Base-by-base conservation (phyloP, 30 jellyfish, hydroid and myxozoan genomes). In the Pseudorhiza aurosa region DNA sequence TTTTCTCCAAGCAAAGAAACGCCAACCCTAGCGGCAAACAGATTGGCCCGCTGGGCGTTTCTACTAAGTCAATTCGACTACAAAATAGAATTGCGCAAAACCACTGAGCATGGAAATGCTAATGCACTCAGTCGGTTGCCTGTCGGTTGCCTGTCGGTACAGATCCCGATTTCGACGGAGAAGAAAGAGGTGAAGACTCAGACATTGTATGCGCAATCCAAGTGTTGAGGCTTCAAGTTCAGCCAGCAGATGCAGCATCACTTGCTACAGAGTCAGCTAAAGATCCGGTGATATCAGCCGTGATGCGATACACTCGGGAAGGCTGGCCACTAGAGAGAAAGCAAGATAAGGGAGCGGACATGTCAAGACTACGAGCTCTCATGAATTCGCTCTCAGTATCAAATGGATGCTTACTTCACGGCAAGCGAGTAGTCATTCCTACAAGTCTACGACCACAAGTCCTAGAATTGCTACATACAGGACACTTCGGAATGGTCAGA, bases 1-100 rank as follows among this genome's bases (percentile, higher is more conserved):
- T n/a, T n/a, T n/a, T n/a, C n/a, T n/a, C n/a, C n/a, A n/a, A n/a
- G n/a, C n/a, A n/a, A n/a, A n/a, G n/a, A n/a, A n/a, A n/a, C n/a
- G n/a, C 94, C 96, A 32, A 22, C 79, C 27, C 44, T 75, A 32
- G 96, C 96, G 10, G 94, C 96, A 19, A 83, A 72, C 31, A 30
- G 88, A 24, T 21, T 88, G 79, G 77, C 35, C 42, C 63, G 88
- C 6, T 88, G 97, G 94, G 88, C 88, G 17, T 30, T 81, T 6
- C 51, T 62, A 39, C 81, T 81, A 4, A 46, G 77, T 0, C 85
- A 79, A 7, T 88, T 35, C 25, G 72, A 53, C 22, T 71, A 57
- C 83, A 69, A 69, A 45, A 40, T 43, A 69, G 17, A 29, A 58
- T 64, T 29, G 14, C 7, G 56, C 65, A 26, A 24, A 74, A 21